These are phyloP conservation scores for Drosophila falleni DNA, from an alignment of 2,888 invertebrate species.

Conservation along the genomic window DNA sequence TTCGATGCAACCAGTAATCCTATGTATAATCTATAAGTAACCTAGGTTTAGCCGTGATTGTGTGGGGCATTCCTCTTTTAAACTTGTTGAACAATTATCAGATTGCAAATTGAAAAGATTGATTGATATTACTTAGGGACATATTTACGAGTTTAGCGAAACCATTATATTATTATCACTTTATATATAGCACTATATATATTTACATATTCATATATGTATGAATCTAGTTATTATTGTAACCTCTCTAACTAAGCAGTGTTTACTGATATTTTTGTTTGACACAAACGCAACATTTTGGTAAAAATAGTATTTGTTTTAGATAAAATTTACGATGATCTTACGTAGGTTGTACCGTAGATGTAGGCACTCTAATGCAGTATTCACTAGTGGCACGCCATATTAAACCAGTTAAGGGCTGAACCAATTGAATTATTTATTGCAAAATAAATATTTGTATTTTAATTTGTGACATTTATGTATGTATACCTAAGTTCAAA, in stretches of 20 bases:
- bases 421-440: constrained; percentile 17
- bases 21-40: constrained; percentile 82
- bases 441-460: constrained; percentile 13
- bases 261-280: constrained; percentile 57
- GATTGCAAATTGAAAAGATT: constrained; percentile 67
- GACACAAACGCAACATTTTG: constrained; percentile 68
- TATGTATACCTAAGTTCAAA: constrained; percentile 27
- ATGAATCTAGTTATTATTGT: constrained; percentile 26
- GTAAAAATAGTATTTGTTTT: constrained; percentile 35
- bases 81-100: constrained; percentile 63
- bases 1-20: constrained; percentile 85
- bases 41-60: constrained; percentile 5
- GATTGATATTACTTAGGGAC: constrained; percentile 55
- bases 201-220: constrained; percentile 15
- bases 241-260: constrained; percentile 22
- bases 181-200: constrained; percentile 41
- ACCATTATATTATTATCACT: constrained; percentile 33
- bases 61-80: constrained; percentile 43
- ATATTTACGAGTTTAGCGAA: constrained; percentile 12
- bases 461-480: constrained; percentile 13
- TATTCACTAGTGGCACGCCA: constrained; percentile 60
- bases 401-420: constrained; percentile 49
- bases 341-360: constrained; percentile 62
- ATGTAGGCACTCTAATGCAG: constrained; percentile 49
- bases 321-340: constrained; percentile 43